Evolutionary conservation across 2,113 vertebrate genomes (phyloP), one percentile per base, ranked within the genome.

Genomic region (Parus major): DNA sequence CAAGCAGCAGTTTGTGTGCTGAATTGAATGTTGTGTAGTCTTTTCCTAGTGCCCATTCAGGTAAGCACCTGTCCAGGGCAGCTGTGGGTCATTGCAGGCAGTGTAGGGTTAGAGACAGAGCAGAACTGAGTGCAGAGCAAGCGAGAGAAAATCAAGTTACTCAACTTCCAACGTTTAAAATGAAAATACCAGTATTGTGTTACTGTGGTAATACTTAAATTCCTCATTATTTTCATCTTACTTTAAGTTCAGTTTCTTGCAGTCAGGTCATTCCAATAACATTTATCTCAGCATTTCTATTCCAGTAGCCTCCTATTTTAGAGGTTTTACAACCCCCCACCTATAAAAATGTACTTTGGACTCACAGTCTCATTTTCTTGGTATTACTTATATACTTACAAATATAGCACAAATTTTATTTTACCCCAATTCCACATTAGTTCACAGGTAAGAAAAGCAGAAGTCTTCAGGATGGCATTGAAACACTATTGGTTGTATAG

Each of bases 231-330:
- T 83, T 90, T 83, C 29, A 56, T 41, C 17, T 41, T 79, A 79
- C n/a, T 82, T 72, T 27, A 55, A 78, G 41, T 87, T 82, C 63
- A 33, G 35, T 63, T 87, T 60, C 41, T 89, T 77, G 39, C 27
- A 90, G 49, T 55, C 50, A 52, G 52, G 63, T 69, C 56, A 76
- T 53, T 68, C 31, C 66, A 83, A 36, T 69, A 87, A 76, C 55
- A 65, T 57, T 70, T 52, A 61, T 41, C 55, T 66, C 93, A 95
- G 69, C 59, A 84, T 65, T 95, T 92, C 88, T 89, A 39, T 77
- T 72, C 33, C 72, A 92, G 69, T 25, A 91, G 36, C 28, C 59
- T 92, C 55, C 60, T 69, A 33, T 77, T 93, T 77, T 55, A 92
- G 69, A 81, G 50, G 72, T 55, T 92, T 95, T 76, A 35, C 71